Percentiles rank a stretch among this genome's conserved stretches.
These are phyloP conservation scores for Pungitius pungitius DNA, from an alignment of 2,113 vertebrate species.

Conservation along the genomic window DNA sequence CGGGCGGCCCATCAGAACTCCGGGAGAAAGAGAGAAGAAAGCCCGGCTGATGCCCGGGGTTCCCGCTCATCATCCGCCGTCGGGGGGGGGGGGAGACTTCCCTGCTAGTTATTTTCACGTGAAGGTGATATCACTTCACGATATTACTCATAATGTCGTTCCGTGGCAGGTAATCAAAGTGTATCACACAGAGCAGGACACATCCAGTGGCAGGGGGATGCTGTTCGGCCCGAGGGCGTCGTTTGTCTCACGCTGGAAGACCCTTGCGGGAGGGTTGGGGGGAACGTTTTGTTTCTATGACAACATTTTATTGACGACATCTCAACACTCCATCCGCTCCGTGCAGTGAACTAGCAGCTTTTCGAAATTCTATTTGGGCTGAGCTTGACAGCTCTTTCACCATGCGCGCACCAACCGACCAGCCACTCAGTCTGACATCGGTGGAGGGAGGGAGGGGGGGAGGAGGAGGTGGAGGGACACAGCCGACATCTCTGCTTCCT, in stretches of 20 bases:
- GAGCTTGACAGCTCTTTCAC: not conserved
- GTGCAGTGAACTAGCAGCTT: not conserved
- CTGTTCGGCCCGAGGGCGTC: not conserved
- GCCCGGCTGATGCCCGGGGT: constrained; percentile 1
- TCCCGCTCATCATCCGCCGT: constrained; percentile 6
- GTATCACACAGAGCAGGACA: not conserved
- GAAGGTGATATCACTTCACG: not conserved
- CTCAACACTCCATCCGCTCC: not conserved
- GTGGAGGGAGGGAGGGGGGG: too few relatives aligned
- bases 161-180: not conserved
- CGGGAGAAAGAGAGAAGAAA: constrained; percentile 6
- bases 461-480: not conserved
- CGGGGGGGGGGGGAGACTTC: not conserved
- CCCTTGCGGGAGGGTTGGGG: not conserved
- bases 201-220: not conserved
- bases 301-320: not conserved
- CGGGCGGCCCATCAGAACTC: constrained; percentile 18
- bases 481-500: not conserved
- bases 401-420: not conserved
- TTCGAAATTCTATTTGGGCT: not conserved
- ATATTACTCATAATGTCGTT: not conserved
- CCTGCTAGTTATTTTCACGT: too few relatives aligned
- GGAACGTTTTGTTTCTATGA: not conserved
- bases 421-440: not conserved
- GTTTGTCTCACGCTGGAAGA: not conserved